phyloP scores from a whole-genome alignment of 2,797 vertebrate species.

The Lacerta viridis region DNA sequence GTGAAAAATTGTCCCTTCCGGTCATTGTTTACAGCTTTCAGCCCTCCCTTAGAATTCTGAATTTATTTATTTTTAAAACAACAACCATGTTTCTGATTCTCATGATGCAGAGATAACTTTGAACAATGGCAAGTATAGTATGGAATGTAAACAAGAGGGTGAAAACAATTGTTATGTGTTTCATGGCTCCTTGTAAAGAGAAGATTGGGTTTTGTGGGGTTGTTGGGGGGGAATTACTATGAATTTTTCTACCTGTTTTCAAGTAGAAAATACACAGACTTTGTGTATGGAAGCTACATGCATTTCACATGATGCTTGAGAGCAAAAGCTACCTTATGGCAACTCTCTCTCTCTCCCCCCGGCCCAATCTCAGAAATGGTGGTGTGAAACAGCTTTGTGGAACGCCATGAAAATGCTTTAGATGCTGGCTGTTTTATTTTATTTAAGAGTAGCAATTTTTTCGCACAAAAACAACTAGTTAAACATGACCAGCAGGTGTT shows the following conservation, averaged over 20 bases:
- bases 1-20: neutral
- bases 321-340: neutral
- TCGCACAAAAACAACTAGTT: neutral
- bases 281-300: neutral
- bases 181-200: neutral
- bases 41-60: neutral
- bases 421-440: neutral
- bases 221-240: neutral
- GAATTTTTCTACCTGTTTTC: neutral
- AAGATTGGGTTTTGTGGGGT: too few relatives aligned
- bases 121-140: neutral
- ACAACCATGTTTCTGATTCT: neutral
- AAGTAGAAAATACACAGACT: neutral
- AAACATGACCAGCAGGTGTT: neutral
- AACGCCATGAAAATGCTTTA: neutral
- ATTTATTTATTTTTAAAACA: neutral
- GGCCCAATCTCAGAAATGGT: neutral
- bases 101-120: neutral
- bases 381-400: neutral
- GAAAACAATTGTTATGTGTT: neutral
- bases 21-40: neutral
- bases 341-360: too few relatives aligned
- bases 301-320: neutral
- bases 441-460: constrained; percentile 12
- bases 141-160: neutral